A percentile compares a stretch with the other conserved stretches of the same genome.
Conservation (phyloP, 2,797 vertebrate genomes). For the Eidolon dupreanum region DNA sequence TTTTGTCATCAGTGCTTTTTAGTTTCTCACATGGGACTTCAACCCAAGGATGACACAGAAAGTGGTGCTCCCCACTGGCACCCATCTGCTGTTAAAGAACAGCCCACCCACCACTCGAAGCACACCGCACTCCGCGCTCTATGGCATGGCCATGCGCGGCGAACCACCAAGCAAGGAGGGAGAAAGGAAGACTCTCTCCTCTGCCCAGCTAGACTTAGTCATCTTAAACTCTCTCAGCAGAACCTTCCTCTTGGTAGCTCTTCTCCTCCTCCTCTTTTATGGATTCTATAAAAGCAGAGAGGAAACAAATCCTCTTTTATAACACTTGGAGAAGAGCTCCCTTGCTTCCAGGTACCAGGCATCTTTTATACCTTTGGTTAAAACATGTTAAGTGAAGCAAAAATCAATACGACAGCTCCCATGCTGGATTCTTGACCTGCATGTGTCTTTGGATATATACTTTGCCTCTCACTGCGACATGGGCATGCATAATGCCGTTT, state of each 20-base stretch:
- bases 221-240: not conserved
- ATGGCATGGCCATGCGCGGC: not conserved
- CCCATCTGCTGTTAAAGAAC: not conserved
- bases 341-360: not conserved
- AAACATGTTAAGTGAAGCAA: not conserved
- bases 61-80: too few relatives aligned
- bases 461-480: accelerated
- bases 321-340: not conserved
- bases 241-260: not conserved
- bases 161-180: not conserved
- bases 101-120: not conserved
- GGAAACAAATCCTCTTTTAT: not conserved
- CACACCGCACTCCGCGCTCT: not conserved
- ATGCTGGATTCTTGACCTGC: not conserved
- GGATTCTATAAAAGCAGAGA: not conserved
- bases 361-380: not conserved
- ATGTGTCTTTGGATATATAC: accelerated
- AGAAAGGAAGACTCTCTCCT: not conserved
- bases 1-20: not conserved
- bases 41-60: not conserved
- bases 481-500: not conserved
- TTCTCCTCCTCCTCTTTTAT: not conserved
- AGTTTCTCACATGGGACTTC: not conserved
- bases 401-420: not conserved
- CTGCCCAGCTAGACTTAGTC: not conserved